A percentile compares a stretch with the other conserved stretches of the same genome.
Conservation (phyloP, 2,888 invertebrate species). For the Furcula furcula region DNA sequence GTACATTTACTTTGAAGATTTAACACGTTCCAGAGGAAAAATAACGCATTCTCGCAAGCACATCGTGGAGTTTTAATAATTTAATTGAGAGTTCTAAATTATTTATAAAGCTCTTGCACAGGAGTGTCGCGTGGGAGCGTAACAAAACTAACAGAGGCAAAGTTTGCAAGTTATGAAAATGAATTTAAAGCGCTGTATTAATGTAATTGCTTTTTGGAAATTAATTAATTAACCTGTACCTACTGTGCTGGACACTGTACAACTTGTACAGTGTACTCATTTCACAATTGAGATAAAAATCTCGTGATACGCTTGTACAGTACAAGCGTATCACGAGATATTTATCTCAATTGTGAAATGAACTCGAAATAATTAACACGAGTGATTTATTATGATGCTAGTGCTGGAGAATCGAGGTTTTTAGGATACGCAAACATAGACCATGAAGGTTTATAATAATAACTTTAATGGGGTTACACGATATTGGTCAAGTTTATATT, state of each 20-base stretch:
- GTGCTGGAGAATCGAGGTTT: too few species aligned
- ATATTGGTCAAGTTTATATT: too few species aligned
- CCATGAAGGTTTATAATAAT: too few species aligned
- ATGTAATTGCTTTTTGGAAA: slow-evolving; percentile 45
- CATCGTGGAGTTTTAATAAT: slow-evolving; percentile 31
- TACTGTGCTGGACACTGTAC: not conserved
- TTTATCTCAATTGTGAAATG: too few species aligned
- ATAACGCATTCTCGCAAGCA: slow-evolving; percentile 17
- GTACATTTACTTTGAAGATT: slow-evolving; percentile 10
- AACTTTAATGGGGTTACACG: too few species aligned
- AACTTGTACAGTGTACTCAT: too few species aligned
- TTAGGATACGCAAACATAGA: too few species aligned
- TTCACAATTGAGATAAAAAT: too few species aligned
- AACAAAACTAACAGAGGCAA: slow-evolving; percentile 36
- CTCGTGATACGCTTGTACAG: too few species aligned
- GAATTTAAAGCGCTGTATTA: slow-evolving; percentile 59
- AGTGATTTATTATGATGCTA: too few species aligned
- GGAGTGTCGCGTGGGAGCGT: slow-evolving; percentile 26
- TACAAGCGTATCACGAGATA: too few species aligned
- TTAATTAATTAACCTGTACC: slow-evolving; percentile 46
- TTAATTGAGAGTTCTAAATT: slow-evolving; percentile 40
- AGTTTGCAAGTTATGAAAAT: slow-evolving; percentile 41
- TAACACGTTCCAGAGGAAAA: slow-evolving; percentile 10
- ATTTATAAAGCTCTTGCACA: slow-evolving; percentile 34
- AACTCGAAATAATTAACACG: too few species aligned